These are phyloP conservation scores for Aramus guarauna DNA, from an alignment of 2,113 vertebrate genomes.

Conservation along the genomic window DNA sequence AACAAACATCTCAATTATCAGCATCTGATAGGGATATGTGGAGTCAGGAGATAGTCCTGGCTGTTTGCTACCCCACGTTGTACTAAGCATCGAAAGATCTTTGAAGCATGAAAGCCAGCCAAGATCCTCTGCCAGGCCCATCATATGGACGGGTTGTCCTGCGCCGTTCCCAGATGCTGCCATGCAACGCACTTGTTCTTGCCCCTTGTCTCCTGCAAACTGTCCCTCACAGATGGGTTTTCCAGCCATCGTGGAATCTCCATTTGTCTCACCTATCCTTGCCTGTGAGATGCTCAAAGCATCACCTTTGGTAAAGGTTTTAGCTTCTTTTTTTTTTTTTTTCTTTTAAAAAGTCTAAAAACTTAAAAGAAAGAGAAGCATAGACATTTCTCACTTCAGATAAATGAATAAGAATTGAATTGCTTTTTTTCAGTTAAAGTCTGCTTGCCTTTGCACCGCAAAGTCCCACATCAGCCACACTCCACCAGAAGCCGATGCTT, in stretches of 20 bases:
- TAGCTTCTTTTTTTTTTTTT: neutral
- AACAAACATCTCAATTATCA: neutral
- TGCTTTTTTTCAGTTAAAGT: neutral
- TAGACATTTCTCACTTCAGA: neutral
- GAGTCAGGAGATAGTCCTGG: neutral
- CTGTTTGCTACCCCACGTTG: neutral
- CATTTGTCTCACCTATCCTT: neutral
- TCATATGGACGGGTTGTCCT: neutral
- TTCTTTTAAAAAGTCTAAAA: neutral
- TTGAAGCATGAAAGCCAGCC: neutral
- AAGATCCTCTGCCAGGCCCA: neutral
- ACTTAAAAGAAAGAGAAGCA: neutral
- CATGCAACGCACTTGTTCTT: fast-evolving
- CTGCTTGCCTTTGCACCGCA: neutral
- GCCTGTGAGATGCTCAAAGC: neutral
- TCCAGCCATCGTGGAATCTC: neutral
- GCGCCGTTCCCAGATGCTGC: neutral
- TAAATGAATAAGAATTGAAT: neutral
- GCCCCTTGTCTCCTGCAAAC: neutral
- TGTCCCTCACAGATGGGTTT: neutral
- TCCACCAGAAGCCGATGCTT: neutral
- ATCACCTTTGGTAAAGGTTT: neutral
- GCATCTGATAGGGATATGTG: neutral
- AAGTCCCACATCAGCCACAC: neutral
- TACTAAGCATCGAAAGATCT: neutral